Evolutionary conservation across 2,113 vertebrate species (phyloP), one percentile per base, ranked within the genome.

Genomic region (Aphyosemion australe): DNA sequence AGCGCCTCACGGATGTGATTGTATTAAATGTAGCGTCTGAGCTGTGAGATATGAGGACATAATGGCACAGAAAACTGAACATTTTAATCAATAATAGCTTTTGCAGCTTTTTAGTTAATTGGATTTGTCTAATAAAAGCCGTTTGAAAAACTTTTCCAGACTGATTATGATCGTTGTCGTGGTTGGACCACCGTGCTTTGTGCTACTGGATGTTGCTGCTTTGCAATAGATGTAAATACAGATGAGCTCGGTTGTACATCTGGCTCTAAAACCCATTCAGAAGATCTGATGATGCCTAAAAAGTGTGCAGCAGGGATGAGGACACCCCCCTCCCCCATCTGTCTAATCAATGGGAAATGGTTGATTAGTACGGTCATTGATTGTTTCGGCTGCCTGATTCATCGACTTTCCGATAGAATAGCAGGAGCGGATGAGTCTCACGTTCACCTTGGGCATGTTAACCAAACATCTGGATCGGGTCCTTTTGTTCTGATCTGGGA

Each of bases 331-430:
- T 59, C 57, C 66, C 59, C 76, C 64, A 34, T 76, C 71, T 26
- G 57, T 67, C 74, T 88, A 83, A 88, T 88, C 78, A 75, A 83
- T 74, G 76, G 75, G 90, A 91, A 90, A 90, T 85, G 89, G 88
- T 90, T 91, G 88, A 93, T 92, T 90, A 87, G 76, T 74, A 79
- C 20, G 45, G 79, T 72, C 90, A 93, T 91, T 92, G 93, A 93
- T 89, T 84, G 76, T 76, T 55, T 84, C 76, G 76, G 84, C 83
- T 87, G 90, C 83, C 88, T 85, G 86, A 87, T 86, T 87, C 83
- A 72, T 43, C 3, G 82, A 66, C 80, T 81, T 57, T 82, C 74
- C 80, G 76, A 72, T 83, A 76, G 69, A 10, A 88, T 90, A 87
- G 69, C 65, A 78, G 72, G 71, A 79, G 72, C 85, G 76, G 68